Percentiles rank a stretch among this genome's conserved stretches.
These are phyloP conservation scores for Apistogramma diplotaenia DNA, from an alignment of 2,113 vertebrate genomes.

Conservation along the genomic window DNA sequence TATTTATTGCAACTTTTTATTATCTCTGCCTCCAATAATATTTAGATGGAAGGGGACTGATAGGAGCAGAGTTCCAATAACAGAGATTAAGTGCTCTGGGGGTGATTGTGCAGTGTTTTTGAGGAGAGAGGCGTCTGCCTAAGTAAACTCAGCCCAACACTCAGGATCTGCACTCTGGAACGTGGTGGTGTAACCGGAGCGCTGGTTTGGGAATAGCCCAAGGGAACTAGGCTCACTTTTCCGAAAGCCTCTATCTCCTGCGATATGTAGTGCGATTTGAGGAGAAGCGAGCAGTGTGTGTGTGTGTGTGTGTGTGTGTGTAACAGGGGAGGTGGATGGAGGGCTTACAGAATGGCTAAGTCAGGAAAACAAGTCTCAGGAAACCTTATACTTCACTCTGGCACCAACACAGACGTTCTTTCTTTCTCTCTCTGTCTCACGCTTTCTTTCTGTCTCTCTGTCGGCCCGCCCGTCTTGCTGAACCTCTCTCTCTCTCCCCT, in stretches of 20 bases:
- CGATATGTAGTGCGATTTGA: constrained; percentile 66
- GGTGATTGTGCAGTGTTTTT: constrained; percentile 57
- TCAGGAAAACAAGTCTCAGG: constrained; percentile 73
- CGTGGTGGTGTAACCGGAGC: constrained; percentile 69
- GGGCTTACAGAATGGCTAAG: constrained; percentile 64
- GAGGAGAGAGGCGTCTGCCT: constrained; percentile 63
- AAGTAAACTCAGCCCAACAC: constrained; percentile 66
- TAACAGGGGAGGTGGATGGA: constrained; percentile 61
- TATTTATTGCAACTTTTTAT: constrained; percentile 75
- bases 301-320: constrained; percentile 13
- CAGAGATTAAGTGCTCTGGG: constrained; percentile 71
- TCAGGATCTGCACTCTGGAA: constrained; percentile 68
- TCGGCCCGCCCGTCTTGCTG: constrained; percentile 24
- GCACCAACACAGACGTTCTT: constrained; percentile 63
- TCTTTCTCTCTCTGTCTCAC: constrained; percentile 40
- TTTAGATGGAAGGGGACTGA: constrained; percentile 70
- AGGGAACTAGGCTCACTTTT: constrained; percentile 68
- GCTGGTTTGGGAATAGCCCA: constrained; percentile 65
- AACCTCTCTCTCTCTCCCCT: constrained; percentile 1
- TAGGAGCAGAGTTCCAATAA: constrained; percentile 73
- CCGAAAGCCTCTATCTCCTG: constrained; percentile 72
- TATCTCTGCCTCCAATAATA: constrained; percentile 74
- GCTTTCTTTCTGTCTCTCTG: constrained; percentile 2
- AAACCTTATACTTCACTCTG: constrained; percentile 70
- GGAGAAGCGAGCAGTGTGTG: constrained; percentile 14